These are phyloP conservation scores for Azemiops feae DNA, from an alignment of 2,113 vertebrate genomes.

Conservation along the genomic window DNA sequence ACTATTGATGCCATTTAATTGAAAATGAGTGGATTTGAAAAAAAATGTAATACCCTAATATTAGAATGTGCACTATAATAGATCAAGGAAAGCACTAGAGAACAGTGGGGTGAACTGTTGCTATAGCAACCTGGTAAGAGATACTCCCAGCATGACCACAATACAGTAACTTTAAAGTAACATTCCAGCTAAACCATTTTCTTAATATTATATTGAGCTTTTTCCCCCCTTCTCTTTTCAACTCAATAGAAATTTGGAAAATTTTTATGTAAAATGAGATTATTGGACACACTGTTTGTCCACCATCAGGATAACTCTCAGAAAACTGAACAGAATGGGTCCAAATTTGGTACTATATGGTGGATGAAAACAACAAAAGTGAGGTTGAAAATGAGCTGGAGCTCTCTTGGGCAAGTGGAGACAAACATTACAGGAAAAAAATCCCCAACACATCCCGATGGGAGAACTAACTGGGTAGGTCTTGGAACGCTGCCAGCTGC, in stretches of 20 bases:
- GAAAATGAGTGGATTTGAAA: conserved; percentile 41
- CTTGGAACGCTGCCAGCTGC: background rate
- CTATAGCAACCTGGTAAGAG: conserved; percentile 71
- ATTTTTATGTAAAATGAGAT: background rate
- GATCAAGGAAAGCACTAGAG: conserved; percentile 61
- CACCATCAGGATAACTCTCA: background rate
- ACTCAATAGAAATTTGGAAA: background rate
- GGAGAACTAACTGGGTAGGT: background rate
- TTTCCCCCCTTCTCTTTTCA: conserved; percentile 34
- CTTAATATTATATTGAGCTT: background rate
- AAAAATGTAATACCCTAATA: conserved; percentile 71
- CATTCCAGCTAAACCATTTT: conserved; percentile 43
- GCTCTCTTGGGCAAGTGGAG: background rate
- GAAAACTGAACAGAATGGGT: background rate
- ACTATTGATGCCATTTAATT: background rate
- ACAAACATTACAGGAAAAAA: background rate
- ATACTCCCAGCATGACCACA: conserved; percentile 51
- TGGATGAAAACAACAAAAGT: background rate
- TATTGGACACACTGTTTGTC: background rate
- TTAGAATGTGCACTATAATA: conserved; percentile 57
- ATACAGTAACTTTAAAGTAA: conserved; percentile 40
- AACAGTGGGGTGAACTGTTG: conserved; percentile 73
- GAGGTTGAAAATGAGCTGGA: background rate
- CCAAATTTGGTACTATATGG: background rate
- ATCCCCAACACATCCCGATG: background rate